phyloP scores from a whole-genome alignment of 2,888 invertebrate genomes.

The Drosophila limbata region DNA sequence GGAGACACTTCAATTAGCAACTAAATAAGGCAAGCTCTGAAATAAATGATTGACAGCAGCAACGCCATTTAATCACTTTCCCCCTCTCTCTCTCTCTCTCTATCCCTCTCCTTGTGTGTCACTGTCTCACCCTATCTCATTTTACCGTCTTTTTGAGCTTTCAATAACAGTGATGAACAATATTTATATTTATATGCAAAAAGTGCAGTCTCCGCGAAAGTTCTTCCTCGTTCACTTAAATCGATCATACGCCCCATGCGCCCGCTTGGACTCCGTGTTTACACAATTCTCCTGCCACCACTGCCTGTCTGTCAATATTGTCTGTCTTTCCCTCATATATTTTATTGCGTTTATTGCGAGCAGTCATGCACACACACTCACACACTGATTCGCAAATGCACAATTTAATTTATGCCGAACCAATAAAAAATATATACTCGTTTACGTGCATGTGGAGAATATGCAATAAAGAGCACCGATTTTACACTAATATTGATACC shows the following conservation, averaged over 20 bases:
- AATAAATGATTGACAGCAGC: neutral
- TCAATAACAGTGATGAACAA: slow-evolving; percentile 34
- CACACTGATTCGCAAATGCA: slow-evolving; percentile 37
- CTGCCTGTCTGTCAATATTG: slow-evolving; percentile 61
- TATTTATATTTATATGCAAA: slow-evolving; percentile 30
- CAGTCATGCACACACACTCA: slow-evolving; percentile 13
- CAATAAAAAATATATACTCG: slow-evolving; percentile 24
- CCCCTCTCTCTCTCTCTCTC: neutral
- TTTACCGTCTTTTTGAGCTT: slow-evolving; percentile 26
- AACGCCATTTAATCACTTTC: neutral
- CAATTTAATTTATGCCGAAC: slow-evolving; percentile 55
- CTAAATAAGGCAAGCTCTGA: slow-evolving; percentile 14
- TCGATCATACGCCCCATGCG: slow-evolving; percentile 45
- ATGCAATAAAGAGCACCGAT: neutral
- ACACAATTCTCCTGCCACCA: slow-evolving; percentile 31
- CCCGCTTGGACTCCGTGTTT: slow-evolving; percentile 31
- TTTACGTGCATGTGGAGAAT: slow-evolving; percentile 11
- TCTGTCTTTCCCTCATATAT: slow-evolving; percentile 24
- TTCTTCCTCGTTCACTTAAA: slow-evolving; percentile 13
- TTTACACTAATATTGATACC: slow-evolving; percentile 4
- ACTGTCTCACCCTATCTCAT: neutral
- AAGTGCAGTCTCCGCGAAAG: slow-evolving; percentile 13
- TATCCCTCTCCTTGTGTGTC: no score
- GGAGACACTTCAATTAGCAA: slow-evolving; percentile 46
- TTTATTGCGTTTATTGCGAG: slow-evolving; percentile 40